A percentile compares a stretch with the other conserved stretches of the same genome.
phyloP scores from a whole-genome alignment of 2,113 vertebrate genomes.

The Myocastor coypus region DNA sequence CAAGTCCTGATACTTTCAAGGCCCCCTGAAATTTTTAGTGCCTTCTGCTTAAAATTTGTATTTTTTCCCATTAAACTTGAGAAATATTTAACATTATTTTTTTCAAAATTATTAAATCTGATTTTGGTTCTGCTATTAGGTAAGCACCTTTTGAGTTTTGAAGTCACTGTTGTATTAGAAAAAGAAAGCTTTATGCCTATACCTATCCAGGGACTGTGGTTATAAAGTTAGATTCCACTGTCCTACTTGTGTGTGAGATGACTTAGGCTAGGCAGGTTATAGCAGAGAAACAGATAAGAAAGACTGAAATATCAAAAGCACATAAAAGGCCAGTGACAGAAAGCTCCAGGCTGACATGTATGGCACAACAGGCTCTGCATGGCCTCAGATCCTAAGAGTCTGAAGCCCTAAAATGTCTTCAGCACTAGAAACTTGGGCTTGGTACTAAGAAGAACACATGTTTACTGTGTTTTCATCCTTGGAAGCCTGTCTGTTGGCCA shows the following conservation, averaged over 20 bases:
- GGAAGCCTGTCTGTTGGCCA: neutral
- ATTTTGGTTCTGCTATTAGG: neutral
- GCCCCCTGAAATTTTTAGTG: neutral
- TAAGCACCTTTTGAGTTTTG: neutral
- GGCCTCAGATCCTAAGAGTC: neutral
- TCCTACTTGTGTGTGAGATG: neutral
- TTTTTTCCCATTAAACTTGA: neutral
- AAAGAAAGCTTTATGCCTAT: neutral
- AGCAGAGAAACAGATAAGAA: neutral
- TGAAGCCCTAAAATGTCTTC: neutral
- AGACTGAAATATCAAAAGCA: neutral
- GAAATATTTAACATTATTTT: slow-evolving; percentile 23
- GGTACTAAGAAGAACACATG: neutral
- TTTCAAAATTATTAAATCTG: slow-evolving; percentile 22
- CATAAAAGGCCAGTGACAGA: neutral
- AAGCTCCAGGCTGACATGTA: neutral
- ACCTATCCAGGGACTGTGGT: neutral
- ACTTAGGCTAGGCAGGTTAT: neutral
- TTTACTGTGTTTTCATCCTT: neutral
- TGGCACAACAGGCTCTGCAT: neutral
- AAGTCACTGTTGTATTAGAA: neutral
- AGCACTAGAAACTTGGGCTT: neutral
- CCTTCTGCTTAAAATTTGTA: neutral
- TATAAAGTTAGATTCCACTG: neutral
- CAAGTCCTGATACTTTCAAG: neutral